Evolutionary conservation across 2,797 vertebrate species (phyloP), one percentile per base, ranked within the genome.

Genomic region (Geotria australis): DNA sequence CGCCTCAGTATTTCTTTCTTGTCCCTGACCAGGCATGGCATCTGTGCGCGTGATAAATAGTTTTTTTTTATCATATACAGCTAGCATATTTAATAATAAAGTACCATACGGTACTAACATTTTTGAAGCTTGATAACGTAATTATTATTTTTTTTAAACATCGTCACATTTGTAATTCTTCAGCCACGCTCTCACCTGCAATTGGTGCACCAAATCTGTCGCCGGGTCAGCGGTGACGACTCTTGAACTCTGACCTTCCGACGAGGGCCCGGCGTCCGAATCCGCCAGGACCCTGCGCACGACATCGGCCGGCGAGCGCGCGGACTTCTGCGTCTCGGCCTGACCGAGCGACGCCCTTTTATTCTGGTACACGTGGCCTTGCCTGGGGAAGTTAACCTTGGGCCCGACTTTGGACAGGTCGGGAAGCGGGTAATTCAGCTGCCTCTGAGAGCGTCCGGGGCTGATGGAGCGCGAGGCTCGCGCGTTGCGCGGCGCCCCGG

Each of bases 401-500:
- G 86, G 74, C 60, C 75, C 72, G 64, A 96, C 83, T 66, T 81
- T 81, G 58, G 88, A 88, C 62, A 89, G 79, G 67, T 95, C 83
- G 1, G 81, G 83, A 9, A 73, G 71, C 2, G 72, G 73, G 65
- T 77, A 73, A 66, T 71, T 78, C 59, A 78, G 70, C 55, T 56
- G 66, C 9, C 47, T 46, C 58, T 59, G 24, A 58, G 56, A 46
- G 9, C 47, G 57, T 48, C 61, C 46, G 48, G 24, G 49, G 4
- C 47, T 8, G 1, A 46, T 46, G 8, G 10, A 9, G 3, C 57
- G 58, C 10, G 62, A 2, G 2, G 2, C 7, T 46, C 58, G 68
- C 8, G 11, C 58, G 56, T 38, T 61, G 1, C 12, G 57, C 2
- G 2, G 0, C 1, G 7, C 46, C 46, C 3, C 15, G 7, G 9